Conservation (phyloP, 2,888 invertebrate genomes). For the Phanerotoma sp. region DNA sequence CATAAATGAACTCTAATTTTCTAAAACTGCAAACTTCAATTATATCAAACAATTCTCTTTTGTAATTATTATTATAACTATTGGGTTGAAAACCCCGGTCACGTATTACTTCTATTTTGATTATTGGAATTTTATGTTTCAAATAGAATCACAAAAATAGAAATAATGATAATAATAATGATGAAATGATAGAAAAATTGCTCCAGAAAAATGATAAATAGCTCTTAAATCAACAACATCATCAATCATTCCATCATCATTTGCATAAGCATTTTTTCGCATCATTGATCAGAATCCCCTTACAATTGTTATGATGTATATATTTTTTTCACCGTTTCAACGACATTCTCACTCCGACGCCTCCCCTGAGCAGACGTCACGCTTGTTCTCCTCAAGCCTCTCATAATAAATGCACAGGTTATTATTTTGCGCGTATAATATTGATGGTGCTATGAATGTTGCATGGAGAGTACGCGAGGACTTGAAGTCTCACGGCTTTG, state of each 20-base stretch:
- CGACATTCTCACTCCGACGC: conserved; percentile 20
- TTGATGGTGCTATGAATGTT: conserved; percentile 56
- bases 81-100: no score
- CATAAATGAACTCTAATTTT: no score
- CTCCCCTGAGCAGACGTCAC: conserved; percentile 10
- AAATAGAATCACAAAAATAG: not conserved
- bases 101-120: no score
- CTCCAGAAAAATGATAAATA: not conserved
- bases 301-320: conserved; percentile 2
- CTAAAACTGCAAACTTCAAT: no score
- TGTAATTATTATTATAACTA: no score
- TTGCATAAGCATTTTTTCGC: conserved; percentile 50
- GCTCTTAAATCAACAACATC: not conserved
- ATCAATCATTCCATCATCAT: conserved; percentile 32
- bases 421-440: conserved; percentile 57
- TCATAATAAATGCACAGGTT: conserved; percentile 55
- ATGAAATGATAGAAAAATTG: not conserved
- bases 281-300: conserved; percentile 42
- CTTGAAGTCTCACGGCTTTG: conserved; percentile 21
- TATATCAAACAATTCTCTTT: no score
- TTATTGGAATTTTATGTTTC: no score
- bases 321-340: not conserved
- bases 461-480: conserved; percentile 38
- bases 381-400: conserved; percentile 14
- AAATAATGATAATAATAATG: not conserved